Base-by-base conservation (phyloP, 1,140 invertebrate genomes). In the Teleopsis dalmanni region DNA sequence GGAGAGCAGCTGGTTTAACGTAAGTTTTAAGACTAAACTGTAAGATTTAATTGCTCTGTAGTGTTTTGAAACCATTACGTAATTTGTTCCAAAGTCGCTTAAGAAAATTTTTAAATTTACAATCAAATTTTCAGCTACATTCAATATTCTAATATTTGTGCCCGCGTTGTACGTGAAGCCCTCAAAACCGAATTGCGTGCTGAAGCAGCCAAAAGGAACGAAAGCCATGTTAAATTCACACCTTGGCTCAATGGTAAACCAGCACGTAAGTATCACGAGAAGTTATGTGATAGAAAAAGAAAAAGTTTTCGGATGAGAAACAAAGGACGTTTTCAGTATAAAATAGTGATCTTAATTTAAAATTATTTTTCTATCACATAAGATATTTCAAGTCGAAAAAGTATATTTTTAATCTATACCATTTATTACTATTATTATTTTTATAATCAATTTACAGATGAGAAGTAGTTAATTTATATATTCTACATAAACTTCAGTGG, bases 81-180 rank as follows among this genome's bases (percentile, higher is more conserved):
- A 66, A 60, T 59, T 56, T 43, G 53, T 29, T 57, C 25, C 51
- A 25, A 50, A 23, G 41, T 43, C 4, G 27, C 25, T 6, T 14
- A 19, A n/a, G n/a, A n/a, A n/a, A n/a, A 26, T 22, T 50, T 25
- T 51, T n/a, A 47, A 13, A 23, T 41, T 27, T 29, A 10, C 26
- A 26, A 45, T 41, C 42, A 13, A 52, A 55, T 49, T 75, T 76
- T 54, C 61, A 95, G 90, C 76, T 95, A 95, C 75, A 87, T 95
- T 71, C 88, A 90, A 73, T 95, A 91, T 68, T 94, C 91, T 22
- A 87, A 85, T 65, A 90, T 94, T 65, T 88, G 89, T 59, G 90
- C 91, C 10, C 82, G 78, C 65, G 71, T 91, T 27, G 73, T 94
- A 36, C 78, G 91, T 21, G 75, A 82, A 62, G 79, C 87, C 16